Evolutionary conservation across 2,888 invertebrate species (phyloP), one percentile per base, ranked within the genome.

Genomic region (Anagyrus pseudococci): DNA sequence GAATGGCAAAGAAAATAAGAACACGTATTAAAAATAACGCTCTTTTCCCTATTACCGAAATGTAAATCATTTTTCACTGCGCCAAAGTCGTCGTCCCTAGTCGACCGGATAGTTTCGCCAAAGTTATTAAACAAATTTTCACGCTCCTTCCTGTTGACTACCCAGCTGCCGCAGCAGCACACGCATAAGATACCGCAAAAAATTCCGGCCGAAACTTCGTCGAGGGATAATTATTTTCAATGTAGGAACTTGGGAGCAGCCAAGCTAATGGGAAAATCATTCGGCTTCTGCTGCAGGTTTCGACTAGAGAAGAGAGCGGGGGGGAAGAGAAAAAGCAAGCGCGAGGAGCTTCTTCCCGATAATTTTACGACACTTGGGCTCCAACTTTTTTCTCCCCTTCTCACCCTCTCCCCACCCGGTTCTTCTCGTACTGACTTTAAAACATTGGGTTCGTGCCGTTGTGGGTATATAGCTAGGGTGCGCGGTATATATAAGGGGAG

Each of bases 311-410:
- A 10, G 29, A 4, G 33, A 15, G 15, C 15, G 33, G 13, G 8
- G 33, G 33, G 29, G 6, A 29, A 29, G 4, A 47, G 41, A 6
- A 49, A 50, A 56, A 61, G 43, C 26, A 41, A 22, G 17, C 37
- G 23, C 52, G n/a, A 37, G 43, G 25, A 54, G 19, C 50, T 29
- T 50, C 46, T 48, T 43, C 23, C 46, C 50, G 23, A 56, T 64
- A 59, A 64, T 55, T 64, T 64, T 40, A 64, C 58, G 55, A 56
- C 43, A 52, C 50, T 59, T 56, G 19, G 41, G 15, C 8, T 41
- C 1, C 40, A 50, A 29, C 46, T 55, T 44, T 55, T 64, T 47
- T 46, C 41, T 50, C 46, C 17, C 22, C n/a, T 19, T 41, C n/a
- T n/a, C n/a, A n/a, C n/a, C n/a, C n/a, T n/a, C n/a, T n/a, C n/a